Conservation (phyloP, 2,113 vertebrate species). For the Notarius quadriscutis region DNA sequence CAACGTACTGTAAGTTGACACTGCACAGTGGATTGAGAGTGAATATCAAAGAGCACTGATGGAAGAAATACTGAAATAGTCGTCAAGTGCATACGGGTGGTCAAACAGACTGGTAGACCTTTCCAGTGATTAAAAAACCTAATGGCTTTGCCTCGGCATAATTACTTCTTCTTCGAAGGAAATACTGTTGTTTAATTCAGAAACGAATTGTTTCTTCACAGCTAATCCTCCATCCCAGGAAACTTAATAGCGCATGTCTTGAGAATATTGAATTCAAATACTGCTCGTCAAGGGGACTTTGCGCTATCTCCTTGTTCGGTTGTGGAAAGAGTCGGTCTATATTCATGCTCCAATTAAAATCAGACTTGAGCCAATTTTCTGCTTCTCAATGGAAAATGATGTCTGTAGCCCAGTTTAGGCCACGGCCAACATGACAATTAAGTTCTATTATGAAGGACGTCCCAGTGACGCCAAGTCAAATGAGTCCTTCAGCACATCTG, state of each 20-base stretch:
- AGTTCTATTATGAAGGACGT: slow-evolving; percentile 32
- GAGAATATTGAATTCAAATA: slow-evolving; percentile 52
- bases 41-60: background rate
- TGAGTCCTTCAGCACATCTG: slow-evolving; percentile 21
- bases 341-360: slow-evolving; percentile 52
- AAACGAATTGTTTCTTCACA: slow-evolving; percentile 58
- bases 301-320: slow-evolving; percentile 21
- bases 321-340: slow-evolving; percentile 31
- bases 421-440: slow-evolving; percentile 44
- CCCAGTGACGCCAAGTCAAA: slow-evolving; percentile 3
- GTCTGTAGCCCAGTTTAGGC: slow-evolving; percentile 16
- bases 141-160: slow-evolving; percentile 42
- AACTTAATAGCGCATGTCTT: slow-evolving; percentile 42
- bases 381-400: slow-evolving; percentile 32
- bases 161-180: slow-evolving; percentile 45
- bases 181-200: slow-evolving; percentile 50
- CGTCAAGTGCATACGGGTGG: background rate
- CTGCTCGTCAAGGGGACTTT: slow-evolving; percentile 23
- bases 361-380: slow-evolving; percentile 42
- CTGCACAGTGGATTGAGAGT: background rate
- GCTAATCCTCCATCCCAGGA: slow-evolving; percentile 42
- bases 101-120: slow-evolving; percentile 25
- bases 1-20: background rate
- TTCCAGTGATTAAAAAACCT: slow-evolving; percentile 44
- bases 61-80: background rate